Evolutionary conservation across 2,113 vertebrate genomes (phyloP), one percentile per base, ranked within the genome.

Genomic region (Labrus mixtus): DNA sequence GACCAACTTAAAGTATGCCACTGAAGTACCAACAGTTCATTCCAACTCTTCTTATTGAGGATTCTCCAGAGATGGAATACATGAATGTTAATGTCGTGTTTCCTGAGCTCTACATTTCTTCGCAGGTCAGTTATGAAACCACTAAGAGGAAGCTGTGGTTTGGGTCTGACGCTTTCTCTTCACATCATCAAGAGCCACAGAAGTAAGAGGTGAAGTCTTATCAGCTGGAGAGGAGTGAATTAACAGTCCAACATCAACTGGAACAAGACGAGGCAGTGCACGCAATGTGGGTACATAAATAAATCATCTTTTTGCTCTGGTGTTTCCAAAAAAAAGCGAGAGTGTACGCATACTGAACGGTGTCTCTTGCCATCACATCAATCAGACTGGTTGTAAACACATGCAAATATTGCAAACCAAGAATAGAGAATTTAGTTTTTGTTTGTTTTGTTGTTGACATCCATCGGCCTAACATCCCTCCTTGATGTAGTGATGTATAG

Each of bases 1-100:
- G 51, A 46, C 57, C 17, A 67, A 78, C 60, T 78, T 64, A 51
- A 71, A 75, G 70, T 79, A 22, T 57, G 74, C 56, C 57, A 57
- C 66, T 58, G 16, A 76, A 72, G 69, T 76, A 46, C 43, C 53
- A 73, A 62, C 22, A 25, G 46, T 51, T 69, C 41, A 51, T 48
- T 71, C 54, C 17, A 68, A 25, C 41, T 81, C 19, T 12, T 15
- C 36, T 58, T 58, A 55, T n/a, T 59, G 60, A 68, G 61, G 70
- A 48, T 54, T 59, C 51, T 74, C 17, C 48, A 29, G 65, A 56
- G 16, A 74, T 25, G 22, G 57, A 55, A 33, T 37, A 13, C 16
- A 65, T 45, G 15, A 70, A 64, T 78, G 54, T 73, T 68, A 33
- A 79, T 43, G 46, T 22, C 10, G 4, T 37, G 41, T 50, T 50